Evolutionary conservation across 2,797 vertebrate genomes (phyloP).

Genomic region (Crypturellus tataupa): DNA sequence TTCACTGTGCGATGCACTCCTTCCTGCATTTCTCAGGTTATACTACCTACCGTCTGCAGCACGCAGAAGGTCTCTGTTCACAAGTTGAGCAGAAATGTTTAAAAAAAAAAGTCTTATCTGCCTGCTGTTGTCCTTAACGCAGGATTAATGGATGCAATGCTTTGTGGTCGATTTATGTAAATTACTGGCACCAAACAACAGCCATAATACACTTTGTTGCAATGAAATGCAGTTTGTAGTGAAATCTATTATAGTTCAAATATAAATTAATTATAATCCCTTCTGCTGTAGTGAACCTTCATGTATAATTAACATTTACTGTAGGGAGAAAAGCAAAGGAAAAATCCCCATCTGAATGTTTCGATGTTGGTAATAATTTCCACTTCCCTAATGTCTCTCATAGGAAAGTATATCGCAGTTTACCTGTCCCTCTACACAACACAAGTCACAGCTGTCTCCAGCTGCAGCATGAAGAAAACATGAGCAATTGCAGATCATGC

Average conservation of each 20-base stretch:
- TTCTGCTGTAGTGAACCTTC: slow-evolving; percentile 78
- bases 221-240: slow-evolving; percentile 73
- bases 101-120: not conserved
- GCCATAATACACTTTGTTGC: slow-evolving; percentile 60
- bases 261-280: slow-evolving; percentile 82
- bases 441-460: slow-evolving; percentile 12
- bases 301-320: slow-evolving; percentile 78
- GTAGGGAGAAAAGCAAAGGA: slow-evolving; percentile 16
- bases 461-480: not conserved
- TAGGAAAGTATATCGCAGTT: slow-evolving; percentile 4
- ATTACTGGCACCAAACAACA: slow-evolving; percentile 50
- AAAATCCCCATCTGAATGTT: slow-evolving; percentile 28
- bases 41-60: not conserved
- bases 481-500: not conserved
- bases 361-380: not conserved
- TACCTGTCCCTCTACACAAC: not conserved
- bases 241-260: slow-evolving; percentile 76
- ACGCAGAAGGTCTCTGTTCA: not conserved
- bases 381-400: not conserved
- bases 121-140: slow-evolving; percentile 50
- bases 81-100: not conserved
- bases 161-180: slow-evolving; percentile 60
- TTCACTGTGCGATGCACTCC: not conserved
- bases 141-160: slow-evolving; percentile 39
- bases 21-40: not conserved